phyloP scores from a whole-genome alignment of 2,113 vertebrate genomes.

The Narcine bancroftii region DNA sequence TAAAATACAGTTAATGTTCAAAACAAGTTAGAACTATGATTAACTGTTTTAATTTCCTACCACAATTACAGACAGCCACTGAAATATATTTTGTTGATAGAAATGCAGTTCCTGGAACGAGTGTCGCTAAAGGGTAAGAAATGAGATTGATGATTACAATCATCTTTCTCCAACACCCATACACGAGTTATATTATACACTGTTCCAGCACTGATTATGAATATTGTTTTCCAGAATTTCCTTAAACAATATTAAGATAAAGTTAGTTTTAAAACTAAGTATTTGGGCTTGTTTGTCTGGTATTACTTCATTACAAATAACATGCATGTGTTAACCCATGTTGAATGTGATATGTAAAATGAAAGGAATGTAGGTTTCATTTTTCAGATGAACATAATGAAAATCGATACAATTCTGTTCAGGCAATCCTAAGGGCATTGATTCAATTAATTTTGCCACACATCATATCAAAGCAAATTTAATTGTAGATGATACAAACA shows the following conservation, averaged over 20 bases:
- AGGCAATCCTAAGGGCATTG: background rate
- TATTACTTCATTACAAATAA: background rate
- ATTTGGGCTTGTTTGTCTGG: background rate
- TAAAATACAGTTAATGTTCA: background rate
- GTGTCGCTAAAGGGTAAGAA: background rate
- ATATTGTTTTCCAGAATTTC: background rate
- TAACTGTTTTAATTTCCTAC: constrained; percentile 32
- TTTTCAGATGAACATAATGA: constrained; percentile 15
- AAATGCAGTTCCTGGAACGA: background rate
- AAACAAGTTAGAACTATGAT: constrained; percentile 26
- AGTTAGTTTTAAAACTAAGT: background rate
- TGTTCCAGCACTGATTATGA: constrained; percentile 19
- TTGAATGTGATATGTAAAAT: background rate
- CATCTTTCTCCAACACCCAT: background rate
- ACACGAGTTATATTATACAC: background rate
- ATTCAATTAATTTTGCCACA: background rate
- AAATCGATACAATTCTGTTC: background rate
- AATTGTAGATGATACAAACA: background rate
- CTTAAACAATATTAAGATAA: constrained; percentile 1
- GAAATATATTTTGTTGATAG: constrained; percentile 19
- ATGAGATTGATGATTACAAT: constrained; percentile 15
- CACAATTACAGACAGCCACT: background rate
- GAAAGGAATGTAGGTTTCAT: background rate
- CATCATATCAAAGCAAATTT: background rate
- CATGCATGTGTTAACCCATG: background rate